Conservation (phyloP, 2,888 invertebrate species). For the Hirudinaria manillensis region DNA sequence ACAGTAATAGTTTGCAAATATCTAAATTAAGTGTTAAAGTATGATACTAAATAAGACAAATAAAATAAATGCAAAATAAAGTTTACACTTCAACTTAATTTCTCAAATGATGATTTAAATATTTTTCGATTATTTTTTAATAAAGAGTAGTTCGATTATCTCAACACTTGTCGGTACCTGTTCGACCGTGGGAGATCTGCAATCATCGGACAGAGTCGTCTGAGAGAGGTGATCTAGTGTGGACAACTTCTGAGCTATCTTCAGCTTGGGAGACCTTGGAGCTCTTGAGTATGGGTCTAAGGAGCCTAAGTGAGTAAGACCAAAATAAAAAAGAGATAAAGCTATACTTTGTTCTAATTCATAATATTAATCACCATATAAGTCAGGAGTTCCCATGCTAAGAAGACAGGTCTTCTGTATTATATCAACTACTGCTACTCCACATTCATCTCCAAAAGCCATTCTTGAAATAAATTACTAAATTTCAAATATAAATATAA, state of each 20-base stretch:
- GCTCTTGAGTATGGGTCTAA: conserved; percentile 79
- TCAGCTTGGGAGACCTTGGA: conserved; percentile 68
- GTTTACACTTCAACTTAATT: too few species aligned
- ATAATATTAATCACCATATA: conserved; percentile 66
- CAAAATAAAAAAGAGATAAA: background rate
- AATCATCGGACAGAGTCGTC: conserved; percentile 42
- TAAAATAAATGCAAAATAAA: too few species aligned
- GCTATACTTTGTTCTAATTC: background rate
- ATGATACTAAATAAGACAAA: too few species aligned
- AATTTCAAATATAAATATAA: conserved; percentile 37
- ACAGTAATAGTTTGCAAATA: too few species aligned
- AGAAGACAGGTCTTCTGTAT: conserved; percentile 77
- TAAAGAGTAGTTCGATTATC: too few species aligned
- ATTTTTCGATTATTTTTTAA: too few species aligned
- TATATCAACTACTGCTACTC: conserved; percentile 88
- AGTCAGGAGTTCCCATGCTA: conserved; percentile 80
- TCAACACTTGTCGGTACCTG: conserved; percentile 45
- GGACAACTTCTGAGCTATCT: conserved; percentile 39
- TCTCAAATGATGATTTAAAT: too few species aligned
- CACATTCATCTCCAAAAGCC: conserved; percentile 94
- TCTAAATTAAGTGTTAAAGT: too few species aligned
- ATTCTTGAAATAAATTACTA: conserved; percentile 61
- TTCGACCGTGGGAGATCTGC: conserved; percentile 50
- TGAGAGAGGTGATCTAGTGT: conserved; percentile 37
- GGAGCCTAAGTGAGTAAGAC: conserved; percentile 52